Base-by-base conservation (phyloP, 2,888 invertebrate species). In the Stratiomys singularior region DNA sequence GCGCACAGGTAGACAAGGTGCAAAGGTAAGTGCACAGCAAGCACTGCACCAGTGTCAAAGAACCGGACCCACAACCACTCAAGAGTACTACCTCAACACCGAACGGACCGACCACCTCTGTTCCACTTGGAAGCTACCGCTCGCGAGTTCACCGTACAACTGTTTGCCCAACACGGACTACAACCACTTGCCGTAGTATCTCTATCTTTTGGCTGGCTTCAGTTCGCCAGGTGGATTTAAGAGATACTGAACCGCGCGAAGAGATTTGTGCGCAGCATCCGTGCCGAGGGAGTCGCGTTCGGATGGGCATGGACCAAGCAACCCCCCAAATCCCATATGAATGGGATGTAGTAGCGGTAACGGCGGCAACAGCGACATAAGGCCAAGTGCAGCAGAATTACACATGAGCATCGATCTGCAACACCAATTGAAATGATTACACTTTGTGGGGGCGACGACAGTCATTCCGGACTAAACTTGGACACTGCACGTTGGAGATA, bases 201-300 rank as follows among this genome's bases (percentile, higher is more conserved):
- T 60, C 0, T 60, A n/a, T 21, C 1, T 1, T 60, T 25, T 11
- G 60, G 7, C 23, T 13, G 60, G 25, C 15, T 18, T 5, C 15
- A 18, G 52, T 52, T 52, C 5, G 18, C 37, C 47, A 46, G 69
- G 46, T 47, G 69, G 21, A 47, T 18, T 47, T 69, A 69, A 69
- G 69, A 69, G 69, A 69, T 47, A 46, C 47, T 1, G 28, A 11
- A 11, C 13, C 15, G 13, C 7, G 7, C 28, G 30, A 67, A 67
- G 46, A 67, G 67, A 37, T 44, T 67, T 47, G 7, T 69, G 69
- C 69, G 69, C 69, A 69, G 69, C 69, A 69, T 69, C 69, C 47
- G 47, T 4, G 30, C 21, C 47, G 69, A 37, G 69, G 69, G 69
- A 2, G 21, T 67, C 21, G 46, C 7, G 28, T 18, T 64, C n/a